Percentiles rank a stretch among this genome's conserved stretches.
Conservation (phyloP, 2,888 invertebrate species). For the Busseola fusca region DNA sequence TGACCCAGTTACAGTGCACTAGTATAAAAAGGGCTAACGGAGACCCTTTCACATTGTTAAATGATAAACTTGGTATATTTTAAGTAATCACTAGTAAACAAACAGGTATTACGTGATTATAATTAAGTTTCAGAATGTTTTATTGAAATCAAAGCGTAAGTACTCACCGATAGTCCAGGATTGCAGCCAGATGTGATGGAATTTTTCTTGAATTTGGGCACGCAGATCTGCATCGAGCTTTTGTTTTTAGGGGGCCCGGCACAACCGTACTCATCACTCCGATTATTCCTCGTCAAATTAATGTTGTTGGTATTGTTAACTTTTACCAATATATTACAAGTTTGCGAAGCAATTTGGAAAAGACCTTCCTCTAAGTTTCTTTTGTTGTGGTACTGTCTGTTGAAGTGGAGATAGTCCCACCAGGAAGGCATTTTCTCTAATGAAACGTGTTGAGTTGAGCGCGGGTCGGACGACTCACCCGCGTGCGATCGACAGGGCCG, state of each 20-base stretch:
- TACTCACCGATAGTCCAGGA: slow-evolving; percentile 90
- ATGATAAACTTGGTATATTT: slow-evolving; percentile 10
- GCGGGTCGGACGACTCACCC: slow-evolving; percentile 35
- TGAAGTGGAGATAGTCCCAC: slow-evolving; percentile 90
- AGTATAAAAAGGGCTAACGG: slow-evolving; percentile 23
- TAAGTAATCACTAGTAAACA: neutral
- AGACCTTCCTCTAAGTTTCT: slow-evolving; percentile 93
- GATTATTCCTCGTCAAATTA: slow-evolving; percentile 90
- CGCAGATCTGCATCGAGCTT: slow-evolving; percentile 88
- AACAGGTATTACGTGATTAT: slow-evolving; percentile 2
- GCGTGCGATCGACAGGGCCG: slow-evolving; percentile 61
- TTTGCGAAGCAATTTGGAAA: slow-evolving; percentile 94
- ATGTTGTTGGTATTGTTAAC: slow-evolving; percentile 93
- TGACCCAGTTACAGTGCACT: slow-evolving; percentile 32
- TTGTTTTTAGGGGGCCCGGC: slow-evolving; percentile 82
- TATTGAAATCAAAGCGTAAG: slow-evolving; percentile 1
- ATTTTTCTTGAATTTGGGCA: slow-evolving; percentile 87
- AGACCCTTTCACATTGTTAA: slow-evolving; percentile 12
- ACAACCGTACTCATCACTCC: slow-evolving; percentile 90
- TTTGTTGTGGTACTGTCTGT: slow-evolving; percentile 86
- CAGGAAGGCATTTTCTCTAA: slow-evolving; percentile 88
- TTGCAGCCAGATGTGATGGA: slow-evolving; percentile 88
- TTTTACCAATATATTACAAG: slow-evolving; percentile 93
- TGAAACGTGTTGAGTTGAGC: slow-evolving; percentile 67
- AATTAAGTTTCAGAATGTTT: slow-evolving; percentile 24